Conservation (phyloP, 2,797 vertebrate genomes). For the Erpetoichthys calabaricus region DNA sequence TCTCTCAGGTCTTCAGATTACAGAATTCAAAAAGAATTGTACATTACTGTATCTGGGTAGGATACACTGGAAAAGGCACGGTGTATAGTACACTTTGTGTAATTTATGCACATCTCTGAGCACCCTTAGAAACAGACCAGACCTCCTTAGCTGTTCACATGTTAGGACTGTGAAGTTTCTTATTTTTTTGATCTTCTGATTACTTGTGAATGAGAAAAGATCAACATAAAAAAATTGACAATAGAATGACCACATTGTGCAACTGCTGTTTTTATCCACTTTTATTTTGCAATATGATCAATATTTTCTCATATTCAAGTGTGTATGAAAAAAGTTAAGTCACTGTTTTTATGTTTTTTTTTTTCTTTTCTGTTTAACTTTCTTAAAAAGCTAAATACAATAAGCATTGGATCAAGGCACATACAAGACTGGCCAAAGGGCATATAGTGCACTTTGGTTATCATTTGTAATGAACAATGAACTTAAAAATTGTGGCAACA, state of each 20-base stretch:
- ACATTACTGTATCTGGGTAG: too few relatives aligned
- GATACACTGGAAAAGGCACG: too few relatives aligned
- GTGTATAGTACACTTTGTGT: too few relatives aligned
- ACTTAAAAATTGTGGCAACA: slow-evolving; percentile 78
- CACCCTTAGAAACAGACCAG: too few relatives aligned
- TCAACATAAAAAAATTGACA: not conserved
- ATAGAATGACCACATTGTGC: slow-evolving; percentile 33
- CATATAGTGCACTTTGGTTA: slow-evolving; percentile 99
- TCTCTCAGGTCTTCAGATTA: too few relatives aligned
- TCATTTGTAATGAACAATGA: slow-evolving; percentile 78
- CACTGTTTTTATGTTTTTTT: slow-evolving; percentile 54
- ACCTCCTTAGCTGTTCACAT: too few relatives aligned
- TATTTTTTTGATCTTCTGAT: too few relatives aligned
- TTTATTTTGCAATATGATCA: slow-evolving; percentile 97
- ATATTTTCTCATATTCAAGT: slow-evolving; percentile 89
- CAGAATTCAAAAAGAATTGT: too few relatives aligned
- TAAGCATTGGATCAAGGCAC: slow-evolving; percentile 99
- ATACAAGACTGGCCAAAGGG: slow-evolving; percentile 99
- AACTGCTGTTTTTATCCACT: slow-evolving; percentile 58
- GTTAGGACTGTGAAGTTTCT: too few relatives aligned
- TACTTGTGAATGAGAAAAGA: too few relatives aligned
- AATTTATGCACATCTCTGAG: too few relatives aligned
- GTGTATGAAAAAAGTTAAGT: slow-evolving; percentile 85
- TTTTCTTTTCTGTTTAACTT: too few relatives aligned
- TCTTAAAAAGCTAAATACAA: slow-evolving; percentile 96